Percentiles rank a stretch among this genome's conserved stretches.
phyloP scores from a whole-genome alignment of 2,888 invertebrate species.

The Epinotia bilunana region DNA sequence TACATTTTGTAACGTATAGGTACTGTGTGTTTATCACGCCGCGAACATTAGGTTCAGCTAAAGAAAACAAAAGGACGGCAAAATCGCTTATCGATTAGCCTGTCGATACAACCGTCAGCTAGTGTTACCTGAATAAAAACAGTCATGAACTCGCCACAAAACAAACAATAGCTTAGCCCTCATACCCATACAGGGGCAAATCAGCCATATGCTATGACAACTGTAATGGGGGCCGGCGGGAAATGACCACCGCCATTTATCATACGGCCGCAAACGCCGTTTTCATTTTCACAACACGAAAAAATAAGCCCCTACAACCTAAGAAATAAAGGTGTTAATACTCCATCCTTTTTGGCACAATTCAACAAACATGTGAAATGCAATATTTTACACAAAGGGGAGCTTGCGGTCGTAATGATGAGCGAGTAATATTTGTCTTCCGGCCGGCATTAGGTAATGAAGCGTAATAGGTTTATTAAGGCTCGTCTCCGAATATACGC shows the following conservation, averaged over 20 bases:
- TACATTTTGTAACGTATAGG: too few relatives aligned
- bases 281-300: slow-evolving; percentile 68
- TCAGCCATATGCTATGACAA: slow-evolving; percentile 78
- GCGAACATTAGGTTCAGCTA: not conserved
- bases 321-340: slow-evolving; percentile 69
- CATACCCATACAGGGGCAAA: slow-evolving; percentile 59
- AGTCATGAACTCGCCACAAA: slow-evolving; percentile 53
- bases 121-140: slow-evolving; percentile 29
- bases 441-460: slow-evolving; percentile 80
- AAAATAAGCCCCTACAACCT: slow-evolving; percentile 59
- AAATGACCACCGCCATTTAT: slow-evolving; percentile 77
- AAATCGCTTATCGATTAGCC: slow-evolving; percentile 28
- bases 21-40: too few relatives aligned
- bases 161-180: slow-evolving; percentile 67
- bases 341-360: slow-evolving; percentile 53
- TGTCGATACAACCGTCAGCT: slow-evolving; percentile 10
- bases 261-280: slow-evolving; percentile 69
- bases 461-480: slow-evolving; percentile 80
- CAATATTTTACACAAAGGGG: slow-evolving; percentile 73
- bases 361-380: slow-evolving; percentile 69
- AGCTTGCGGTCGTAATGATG: slow-evolving; percentile 79
- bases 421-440: slow-evolving; percentile 78
- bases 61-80: slow-evolving; percentile 14
- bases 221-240: slow-evolving; percentile 66
- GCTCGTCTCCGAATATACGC: slow-evolving; percentile 61